These are phyloP conservation scores for Hipposideros larvatus DNA, from an alignment of 2,797 vertebrate genomes.

Conservation along the genomic window DNA sequence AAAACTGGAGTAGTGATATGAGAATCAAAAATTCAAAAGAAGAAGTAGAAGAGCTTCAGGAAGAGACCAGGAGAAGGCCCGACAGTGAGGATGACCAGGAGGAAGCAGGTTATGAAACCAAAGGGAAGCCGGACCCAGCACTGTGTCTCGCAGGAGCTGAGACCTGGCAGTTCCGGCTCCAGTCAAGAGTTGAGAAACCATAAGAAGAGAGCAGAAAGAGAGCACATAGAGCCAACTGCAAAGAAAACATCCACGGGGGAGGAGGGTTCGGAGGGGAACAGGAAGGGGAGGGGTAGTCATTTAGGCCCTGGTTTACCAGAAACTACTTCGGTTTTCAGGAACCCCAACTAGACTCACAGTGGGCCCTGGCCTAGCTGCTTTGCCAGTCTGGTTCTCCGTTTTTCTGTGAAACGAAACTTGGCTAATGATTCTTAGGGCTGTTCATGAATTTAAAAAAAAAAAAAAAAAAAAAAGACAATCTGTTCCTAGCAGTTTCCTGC, in stretches of 20 bases:
- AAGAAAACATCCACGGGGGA: background rate
- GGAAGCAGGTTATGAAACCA: background rate
- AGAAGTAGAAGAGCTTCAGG: background rate
- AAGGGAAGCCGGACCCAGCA: background rate
- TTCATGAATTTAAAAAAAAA: background rate
- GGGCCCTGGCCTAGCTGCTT: background rate
- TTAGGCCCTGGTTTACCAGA: background rate
- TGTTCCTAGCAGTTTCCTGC: background rate
- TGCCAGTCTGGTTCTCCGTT: background rate
- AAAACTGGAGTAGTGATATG: background rate
- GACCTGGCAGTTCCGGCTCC: background rate
- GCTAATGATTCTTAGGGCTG: background rate
- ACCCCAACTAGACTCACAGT: background rate
- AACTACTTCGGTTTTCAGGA: background rate
- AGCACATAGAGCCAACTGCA: background rate
- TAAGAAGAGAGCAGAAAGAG: background rate
- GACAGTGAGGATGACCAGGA: background rate
- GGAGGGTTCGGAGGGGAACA: background rate
- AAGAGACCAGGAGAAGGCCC: background rate
- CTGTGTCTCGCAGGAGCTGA: background rate
- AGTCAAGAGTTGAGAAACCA: background rate
- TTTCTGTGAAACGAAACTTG: background rate
- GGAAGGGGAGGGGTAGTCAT: background rate
- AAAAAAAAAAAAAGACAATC: background rate
- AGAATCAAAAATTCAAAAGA: constrained; percentile 17